Percentiles rank a stretch among this genome's conserved stretches.
These are phyloP conservation scores for Adelphocoris suturalis DNA, from an alignment of 2,888 invertebrate species.

Conservation along the genomic window DNA sequence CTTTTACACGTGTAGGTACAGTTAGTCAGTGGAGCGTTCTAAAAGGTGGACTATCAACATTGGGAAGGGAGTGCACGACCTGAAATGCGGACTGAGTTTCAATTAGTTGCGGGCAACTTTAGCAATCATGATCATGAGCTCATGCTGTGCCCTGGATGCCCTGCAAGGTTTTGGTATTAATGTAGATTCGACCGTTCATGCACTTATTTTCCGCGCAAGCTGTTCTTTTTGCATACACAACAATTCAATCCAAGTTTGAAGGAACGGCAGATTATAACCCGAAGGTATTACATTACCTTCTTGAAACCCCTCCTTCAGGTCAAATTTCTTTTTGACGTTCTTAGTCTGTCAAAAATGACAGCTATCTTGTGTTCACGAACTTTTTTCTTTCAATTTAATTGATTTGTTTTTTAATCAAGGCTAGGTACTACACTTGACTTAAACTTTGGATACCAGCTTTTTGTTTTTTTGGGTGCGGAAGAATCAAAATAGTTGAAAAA, in stretches of 20 bases:
- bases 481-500: no score
- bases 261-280: neutral
- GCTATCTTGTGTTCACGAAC: no score
- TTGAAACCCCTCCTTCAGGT: no score
- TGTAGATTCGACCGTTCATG: neutral
- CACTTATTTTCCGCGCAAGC: neutral
- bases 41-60: neutral
- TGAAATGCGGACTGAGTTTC: slow-evolving; percentile 14
- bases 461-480: no score
- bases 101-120: neutral
- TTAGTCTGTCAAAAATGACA: no score
- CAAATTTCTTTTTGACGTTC: no score
- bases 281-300: no score
- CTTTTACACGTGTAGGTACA: slow-evolving; percentile 11
- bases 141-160: neutral
- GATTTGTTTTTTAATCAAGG: no score
- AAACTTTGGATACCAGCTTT: no score
- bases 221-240: neutral
- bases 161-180: neutral
- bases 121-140: neutral
- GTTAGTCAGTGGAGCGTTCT: slow-evolving; percentile 23
- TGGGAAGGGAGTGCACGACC: neutral
- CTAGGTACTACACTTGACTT: no score
- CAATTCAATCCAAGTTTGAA: neutral
- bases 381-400: no score